phyloP scores from a whole-genome alignment of 2,113 vertebrate genomes.

The Verasper variegatus region DNA sequence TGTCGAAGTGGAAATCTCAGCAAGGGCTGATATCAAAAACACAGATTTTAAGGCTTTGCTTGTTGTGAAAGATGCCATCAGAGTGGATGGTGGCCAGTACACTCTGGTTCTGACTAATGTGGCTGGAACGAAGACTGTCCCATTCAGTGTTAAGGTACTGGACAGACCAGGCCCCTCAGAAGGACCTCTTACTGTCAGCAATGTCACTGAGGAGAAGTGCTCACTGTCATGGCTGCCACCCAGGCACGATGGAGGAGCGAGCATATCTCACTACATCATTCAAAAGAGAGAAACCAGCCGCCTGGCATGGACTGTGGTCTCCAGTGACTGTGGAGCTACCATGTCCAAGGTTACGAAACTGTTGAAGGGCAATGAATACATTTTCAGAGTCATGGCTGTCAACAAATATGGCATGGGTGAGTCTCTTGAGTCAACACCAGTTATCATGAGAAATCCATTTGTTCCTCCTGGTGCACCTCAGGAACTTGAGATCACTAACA shows the following conservation, averaged over 20 bases:
- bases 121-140: constrained; percentile 91
- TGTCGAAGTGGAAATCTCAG: constrained; percentile 92
- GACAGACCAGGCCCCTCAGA: constrained; percentile 95
- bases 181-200: constrained; percentile 91
- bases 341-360: constrained; percentile 97
- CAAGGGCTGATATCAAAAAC: constrained; percentile 94
- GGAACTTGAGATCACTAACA: constrained; percentile 92
- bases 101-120: constrained; percentile 94
- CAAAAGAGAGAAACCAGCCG: constrained; percentile 98
- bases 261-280: constrained; percentile 93
- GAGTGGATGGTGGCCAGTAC: constrained; percentile 96
- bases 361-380: constrained; percentile 96
- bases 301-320: constrained; percentile 95
- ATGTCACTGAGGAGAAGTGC: constrained; percentile 96
- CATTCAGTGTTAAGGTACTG: constrained; percentile 93
- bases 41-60: constrained; percentile 92
- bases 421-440: constrained; percentile 92
- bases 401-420: constrained; percentile 97
- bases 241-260: constrained; percentile 93
- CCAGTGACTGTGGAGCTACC: constrained; percentile 90
- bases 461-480: constrained; percentile 90
- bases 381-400: constrained; percentile 97
- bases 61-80: constrained; percentile 93
- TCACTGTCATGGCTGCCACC: constrained; percentile 94
- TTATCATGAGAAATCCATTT: constrained; percentile 97